These are phyloP conservation scores for Dendrocincla fuliginosa DNA, from an alignment of 2,797 vertebrate species.

Conservation along the genomic window DNA sequence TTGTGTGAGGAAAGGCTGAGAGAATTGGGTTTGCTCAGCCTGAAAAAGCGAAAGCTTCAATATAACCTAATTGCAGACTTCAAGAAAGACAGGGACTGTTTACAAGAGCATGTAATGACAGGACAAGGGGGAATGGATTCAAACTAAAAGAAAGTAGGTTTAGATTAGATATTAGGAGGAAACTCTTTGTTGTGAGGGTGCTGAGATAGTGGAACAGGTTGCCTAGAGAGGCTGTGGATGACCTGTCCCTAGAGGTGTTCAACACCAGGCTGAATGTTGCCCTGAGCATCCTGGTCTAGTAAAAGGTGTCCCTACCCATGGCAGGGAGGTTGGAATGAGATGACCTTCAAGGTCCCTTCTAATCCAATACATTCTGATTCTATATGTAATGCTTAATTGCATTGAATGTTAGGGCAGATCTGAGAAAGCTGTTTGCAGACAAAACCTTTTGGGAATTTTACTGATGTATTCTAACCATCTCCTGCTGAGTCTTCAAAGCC, in stretches of 20 bases:
- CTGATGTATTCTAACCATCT: neutral
- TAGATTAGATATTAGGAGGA: neutral
- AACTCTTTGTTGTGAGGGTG: neutral
- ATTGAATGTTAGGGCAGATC: neutral
- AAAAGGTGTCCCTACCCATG: neutral
- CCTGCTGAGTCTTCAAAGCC: neutral
- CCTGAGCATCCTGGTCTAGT: neutral
- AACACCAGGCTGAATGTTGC: neutral
- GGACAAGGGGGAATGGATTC: accelerated
- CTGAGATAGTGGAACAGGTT: neutral
- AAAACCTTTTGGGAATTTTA: neutral
- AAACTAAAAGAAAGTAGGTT: neutral
- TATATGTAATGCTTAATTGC: neutral
- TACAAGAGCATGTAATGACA: neutral
- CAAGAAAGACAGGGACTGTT: neutral
- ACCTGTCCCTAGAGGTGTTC: neutral
- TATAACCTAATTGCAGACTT: neutral
- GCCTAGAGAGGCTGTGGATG: neutral
- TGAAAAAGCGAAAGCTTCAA: neutral
- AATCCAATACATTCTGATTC: neutral
- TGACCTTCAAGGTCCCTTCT: neutral
- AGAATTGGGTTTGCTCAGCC: neutral
- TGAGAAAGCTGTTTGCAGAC: neutral
- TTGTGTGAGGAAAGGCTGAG: neutral
- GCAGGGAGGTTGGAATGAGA: neutral